A percentile compares a stretch with the other conserved stretches of the same genome.
Conservation (phyloP, 2,113 vertebrate genomes). For the Zosterops borbonicus region DNA sequence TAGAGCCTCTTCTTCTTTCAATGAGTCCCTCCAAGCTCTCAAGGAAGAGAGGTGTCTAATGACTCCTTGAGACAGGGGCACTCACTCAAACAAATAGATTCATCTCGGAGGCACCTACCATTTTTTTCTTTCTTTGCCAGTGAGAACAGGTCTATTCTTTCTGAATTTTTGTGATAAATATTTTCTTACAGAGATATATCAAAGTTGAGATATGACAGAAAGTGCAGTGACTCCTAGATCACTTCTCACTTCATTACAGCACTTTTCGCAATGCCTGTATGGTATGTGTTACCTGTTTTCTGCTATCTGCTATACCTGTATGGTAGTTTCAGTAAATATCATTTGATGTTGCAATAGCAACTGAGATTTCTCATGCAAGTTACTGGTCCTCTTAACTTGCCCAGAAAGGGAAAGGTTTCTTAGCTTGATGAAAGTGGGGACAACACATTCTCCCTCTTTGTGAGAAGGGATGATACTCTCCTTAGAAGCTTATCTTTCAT, state of each 20-base stretch:
- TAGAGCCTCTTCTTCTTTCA: neutral
- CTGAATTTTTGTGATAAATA: neutral
- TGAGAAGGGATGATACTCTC: neutral
- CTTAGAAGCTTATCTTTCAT: constrained; percentile 29
- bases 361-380: neutral
- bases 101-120: neutral
- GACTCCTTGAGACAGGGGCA: neutral
- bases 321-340: neutral
- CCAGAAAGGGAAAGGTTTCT: neutral
- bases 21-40: neutral
- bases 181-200: neutral
- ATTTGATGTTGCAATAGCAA: neutral
- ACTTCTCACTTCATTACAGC: neutral
- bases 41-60: neutral
- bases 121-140: neutral
- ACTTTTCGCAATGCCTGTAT: neutral
- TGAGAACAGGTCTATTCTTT: neutral
- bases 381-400: neutral
- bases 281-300: neutral
- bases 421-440: neutral
- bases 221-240: neutral
- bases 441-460: neutral
- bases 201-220: neutral
- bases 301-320: neutral
- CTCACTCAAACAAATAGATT: neutral